Evolutionary conservation across 2,797 vertebrate species (phyloP).

Genomic region (Silurus lanzhouensis): DNA sequence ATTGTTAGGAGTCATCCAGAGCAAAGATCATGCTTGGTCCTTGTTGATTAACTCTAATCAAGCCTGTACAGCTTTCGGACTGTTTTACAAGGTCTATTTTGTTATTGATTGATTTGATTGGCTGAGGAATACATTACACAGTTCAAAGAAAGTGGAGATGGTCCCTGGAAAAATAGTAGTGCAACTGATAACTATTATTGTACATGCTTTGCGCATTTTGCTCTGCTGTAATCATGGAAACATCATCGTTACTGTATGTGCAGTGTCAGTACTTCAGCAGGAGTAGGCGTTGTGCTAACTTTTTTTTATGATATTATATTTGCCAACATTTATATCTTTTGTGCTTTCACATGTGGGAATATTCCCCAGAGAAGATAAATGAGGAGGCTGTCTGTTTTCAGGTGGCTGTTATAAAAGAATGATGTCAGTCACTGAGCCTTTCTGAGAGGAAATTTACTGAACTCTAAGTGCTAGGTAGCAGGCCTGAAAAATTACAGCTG

Average conservation of each 20-base stretch:
- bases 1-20: conserved; percentile 62
- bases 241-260: neutral
- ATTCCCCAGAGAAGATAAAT: conserved; percentile 3
- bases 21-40: conserved; percentile 55
- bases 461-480: conserved; percentile 50
- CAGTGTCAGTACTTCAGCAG: neutral
- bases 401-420: conserved; percentile 31
- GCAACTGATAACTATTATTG: conserved; percentile 17
- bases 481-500: conserved; percentile 52
- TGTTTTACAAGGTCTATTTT: conserved; percentile 55
- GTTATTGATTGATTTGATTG: conserved; percentile 70
- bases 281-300: neutral
- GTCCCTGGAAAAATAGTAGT: neutral
- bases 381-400: conserved; percentile 25
- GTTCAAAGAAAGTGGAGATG: conserved; percentile 67
- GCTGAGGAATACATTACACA: conserved; percentile 62
- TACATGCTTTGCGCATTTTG: neutral
- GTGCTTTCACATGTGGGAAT: neutral
- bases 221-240: conserved; percentile 1
- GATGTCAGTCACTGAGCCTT: conserved; percentile 38
- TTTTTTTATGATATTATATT: neutral
- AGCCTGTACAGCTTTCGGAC: conserved; percentile 59
- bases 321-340: neutral
- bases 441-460: conserved; percentile 46
- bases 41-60: conserved; percentile 79